A percentile compares a stretch with the other conserved stretches of the same genome.
Evolutionary conservation across 2,113 vertebrate species (phyloP).

Genomic region (Caracal caracal): DNA sequence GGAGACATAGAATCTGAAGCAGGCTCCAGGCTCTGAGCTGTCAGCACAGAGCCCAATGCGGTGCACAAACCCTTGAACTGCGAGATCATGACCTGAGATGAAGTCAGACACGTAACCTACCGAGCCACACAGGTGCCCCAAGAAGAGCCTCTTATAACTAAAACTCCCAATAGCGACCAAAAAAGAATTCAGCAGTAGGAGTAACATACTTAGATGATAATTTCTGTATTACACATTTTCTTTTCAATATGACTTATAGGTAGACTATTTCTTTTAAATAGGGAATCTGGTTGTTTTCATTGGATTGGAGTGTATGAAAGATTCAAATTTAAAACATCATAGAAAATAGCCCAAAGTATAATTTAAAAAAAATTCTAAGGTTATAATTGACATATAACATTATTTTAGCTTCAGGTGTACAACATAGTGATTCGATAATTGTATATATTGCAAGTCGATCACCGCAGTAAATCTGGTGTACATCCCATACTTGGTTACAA

Average conservation of each 20-base stretch:
- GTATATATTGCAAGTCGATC: neutral
- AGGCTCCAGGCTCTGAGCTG: too few relatives aligned
- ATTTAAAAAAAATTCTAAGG: neutral
- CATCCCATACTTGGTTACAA: neutral
- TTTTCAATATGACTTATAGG: neutral
- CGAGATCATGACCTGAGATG: too few relatives aligned
- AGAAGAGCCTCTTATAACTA: neutral
- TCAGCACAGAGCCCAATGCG: too few relatives aligned
- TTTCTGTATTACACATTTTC: neutral
- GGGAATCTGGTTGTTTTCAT: neutral
- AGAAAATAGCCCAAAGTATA: neutral
- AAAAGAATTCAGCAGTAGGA: neutral
- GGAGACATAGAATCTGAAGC: too few relatives aligned
- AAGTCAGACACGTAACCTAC: too few relatives aligned
- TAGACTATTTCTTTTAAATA: neutral
- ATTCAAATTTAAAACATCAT: constrained; percentile 9
- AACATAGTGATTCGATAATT: neutral
- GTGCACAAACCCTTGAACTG: too few relatives aligned
- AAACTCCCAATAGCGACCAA: neutral
- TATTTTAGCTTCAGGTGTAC: neutral
- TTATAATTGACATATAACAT: neutral
- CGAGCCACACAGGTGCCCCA: too few relatives aligned
- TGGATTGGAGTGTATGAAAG: neutral
- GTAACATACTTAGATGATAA: neutral
- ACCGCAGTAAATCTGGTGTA: neutral